These are phyloP conservation scores for Psilanteris sp. DNA, from an alignment of 1,140 invertebrate species.

Conservation along the genomic window DNA sequence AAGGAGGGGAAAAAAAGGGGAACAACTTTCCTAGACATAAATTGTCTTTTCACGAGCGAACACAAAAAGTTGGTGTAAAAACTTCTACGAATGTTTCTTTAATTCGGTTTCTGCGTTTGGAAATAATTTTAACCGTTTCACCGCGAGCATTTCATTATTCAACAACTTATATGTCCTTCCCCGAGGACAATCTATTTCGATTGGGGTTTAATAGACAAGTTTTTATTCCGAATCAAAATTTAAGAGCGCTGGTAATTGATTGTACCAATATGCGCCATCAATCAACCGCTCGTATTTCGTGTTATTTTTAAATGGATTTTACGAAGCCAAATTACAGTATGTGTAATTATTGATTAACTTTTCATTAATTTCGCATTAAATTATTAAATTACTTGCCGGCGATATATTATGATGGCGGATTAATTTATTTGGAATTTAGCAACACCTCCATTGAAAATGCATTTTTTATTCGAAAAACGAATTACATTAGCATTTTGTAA, in stretches of 20 bases:
- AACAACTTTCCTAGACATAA: too few relatives aligned
- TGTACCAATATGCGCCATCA: constrained; percentile 17
- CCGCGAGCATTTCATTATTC: too few relatives aligned
- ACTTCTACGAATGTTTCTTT: too few relatives aligned
- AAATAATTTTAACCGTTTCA: too few relatives aligned
- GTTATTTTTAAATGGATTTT: constrained; percentile 25
- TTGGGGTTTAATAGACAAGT: neutral
- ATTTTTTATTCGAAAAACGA: constrained; percentile 19
- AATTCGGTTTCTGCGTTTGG: too few relatives aligned
- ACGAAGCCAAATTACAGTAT: constrained; percentile 20
- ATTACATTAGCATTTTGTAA: constrained; percentile 19
- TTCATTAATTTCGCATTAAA: constrained; percentile 43
- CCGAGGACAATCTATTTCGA: too few relatives aligned
- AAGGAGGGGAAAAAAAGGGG: too few relatives aligned
- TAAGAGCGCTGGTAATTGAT: constrained; percentile 22
- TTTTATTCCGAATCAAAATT: constrained; percentile 12
- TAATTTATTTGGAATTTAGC: constrained; percentile 41
- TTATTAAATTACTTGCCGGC: constrained; percentile 30
- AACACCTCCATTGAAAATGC: constrained; percentile 16
- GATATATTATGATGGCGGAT: constrained; percentile 14
- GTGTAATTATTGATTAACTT: constrained; percentile 38
- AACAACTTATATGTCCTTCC: too few relatives aligned
- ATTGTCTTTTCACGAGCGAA: too few relatives aligned
- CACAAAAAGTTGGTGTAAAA: too few relatives aligned
- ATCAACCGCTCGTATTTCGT: constrained; percentile 19